Base-by-base conservation (phyloP, 2,888 invertebrate genomes). In the Odontocolon sp. region DNA sequence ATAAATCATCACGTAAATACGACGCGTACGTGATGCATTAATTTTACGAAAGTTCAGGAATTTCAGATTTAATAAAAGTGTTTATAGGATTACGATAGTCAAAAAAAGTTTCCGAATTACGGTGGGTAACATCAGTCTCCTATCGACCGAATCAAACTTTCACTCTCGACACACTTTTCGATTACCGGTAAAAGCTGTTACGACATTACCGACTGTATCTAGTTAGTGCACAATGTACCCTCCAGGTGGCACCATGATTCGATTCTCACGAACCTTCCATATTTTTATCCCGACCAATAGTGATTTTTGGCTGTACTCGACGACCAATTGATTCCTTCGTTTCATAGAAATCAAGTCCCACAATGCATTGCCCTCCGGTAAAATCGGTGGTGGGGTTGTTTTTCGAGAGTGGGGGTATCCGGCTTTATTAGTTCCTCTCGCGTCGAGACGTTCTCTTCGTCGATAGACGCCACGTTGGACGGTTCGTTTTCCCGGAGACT, bases 391-490 rank as follows among this genome's bases (percentile, higher is more conserved):
- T 4, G n/a, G 2, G 36, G 21, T n/a, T 5, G 56, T n/a, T 18
- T 50, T 9, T 8, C 26, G 4, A 18, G 6, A 40, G 56, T 11
- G 73, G 23, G 40, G 57, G 57, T n/a, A 38, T 5, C 6, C 2
- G 47, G 61, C 50, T 52, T 75, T 70, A 70, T 21, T 75, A 36
- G 28, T 33, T 28, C 38, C 18, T 23, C n/a, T 40, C 54, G 78
- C 71, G 42, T 31, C 67, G 28, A 16, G 3, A 8, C 61, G 56
- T 74, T 79, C 86, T 86, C 81, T 87, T 80, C 83, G 82, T 79
- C 81, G 70, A 63, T 50, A 80, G 80, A 82, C 84, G 64, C 79
- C 83, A 59, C 61, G 68, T 80, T 73, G 81, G 4, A 64, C 71
- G 74, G 63, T 9, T 84, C 80, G 68, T 9, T 16, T 42, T 8